A percentile compares a stretch with the other conserved stretches of the same genome.
Evolutionary conservation across 1,140 invertebrate species (phyloP).

Genomic region (Drosophila kikkawai): DNA sequence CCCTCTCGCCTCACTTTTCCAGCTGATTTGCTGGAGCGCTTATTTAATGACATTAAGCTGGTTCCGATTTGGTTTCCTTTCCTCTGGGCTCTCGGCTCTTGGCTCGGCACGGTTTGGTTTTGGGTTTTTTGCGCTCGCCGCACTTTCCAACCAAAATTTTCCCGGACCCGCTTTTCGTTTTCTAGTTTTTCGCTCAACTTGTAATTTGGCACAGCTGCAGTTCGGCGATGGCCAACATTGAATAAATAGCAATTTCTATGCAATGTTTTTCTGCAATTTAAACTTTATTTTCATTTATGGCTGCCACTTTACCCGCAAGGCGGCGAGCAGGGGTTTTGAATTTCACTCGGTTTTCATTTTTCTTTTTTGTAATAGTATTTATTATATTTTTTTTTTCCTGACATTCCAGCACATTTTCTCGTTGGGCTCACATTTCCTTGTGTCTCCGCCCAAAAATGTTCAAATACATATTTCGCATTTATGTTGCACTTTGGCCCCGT

Average conservation of each 20-base stretch:
- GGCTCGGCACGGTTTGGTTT: not conserved
- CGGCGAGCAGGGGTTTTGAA: slow-evolving; percentile 33
- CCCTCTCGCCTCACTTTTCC: slow-evolving; percentile 56
- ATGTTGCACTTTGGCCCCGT: slow-evolving; percentile 11
- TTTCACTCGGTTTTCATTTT: slow-evolving; percentile 31
- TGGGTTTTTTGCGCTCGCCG: not conserved
- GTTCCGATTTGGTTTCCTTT: slow-evolving; percentile 52
- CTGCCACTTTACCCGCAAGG: slow-evolving; percentile 20
- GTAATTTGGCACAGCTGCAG: slow-evolving; percentile 70
- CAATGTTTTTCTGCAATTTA: slow-evolving; percentile 78
- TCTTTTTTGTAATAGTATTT: not conserved
- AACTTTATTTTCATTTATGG: slow-evolving; percentile 78
- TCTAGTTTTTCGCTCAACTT: slow-evolving; percentile 30
- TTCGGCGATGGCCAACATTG: slow-evolving; percentile 57
- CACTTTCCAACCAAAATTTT: not conserved
- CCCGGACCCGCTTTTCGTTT: not conserved
- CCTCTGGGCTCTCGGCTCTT: not conserved
- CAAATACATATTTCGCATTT: slow-evolving; percentile 36
- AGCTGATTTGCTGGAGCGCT: slow-evolving; percentile 59
- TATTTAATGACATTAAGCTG: slow-evolving; percentile 74
- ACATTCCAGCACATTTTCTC: slow-evolving; percentile 15
- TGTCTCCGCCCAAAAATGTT: slow-evolving; percentile 10
- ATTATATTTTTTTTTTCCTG: slow-evolving; percentile 8
- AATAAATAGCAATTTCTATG: slow-evolving; percentile 76
- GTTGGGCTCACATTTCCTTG: slow-evolving; percentile 29